Base-by-base conservation (phyloP, 2,888 invertebrate genomes). In the Oxytorus armatus region DNA sequence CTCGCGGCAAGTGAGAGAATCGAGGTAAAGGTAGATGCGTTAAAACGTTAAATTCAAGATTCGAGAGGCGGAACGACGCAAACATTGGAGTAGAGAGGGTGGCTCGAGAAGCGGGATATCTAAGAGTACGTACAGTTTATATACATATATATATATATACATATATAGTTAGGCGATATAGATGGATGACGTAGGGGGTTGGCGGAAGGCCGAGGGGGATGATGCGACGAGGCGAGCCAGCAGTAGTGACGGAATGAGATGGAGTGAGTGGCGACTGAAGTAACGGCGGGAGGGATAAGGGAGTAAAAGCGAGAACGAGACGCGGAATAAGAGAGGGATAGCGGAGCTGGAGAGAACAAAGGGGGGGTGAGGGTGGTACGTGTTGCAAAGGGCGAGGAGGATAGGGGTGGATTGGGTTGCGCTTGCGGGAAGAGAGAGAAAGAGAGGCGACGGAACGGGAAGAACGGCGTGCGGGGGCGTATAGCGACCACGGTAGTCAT, bases 401-500 rank as follows among this genome's bases (percentile, higher is more conserved):
- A 79, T 69, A 70, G 55, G 68, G 61, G 72, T 72, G 59, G 75
- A 69, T 65, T 69, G 77, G 73, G 75, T 80, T 79, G 78, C 75
- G 77, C 78, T 78, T 78, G 81, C 70, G 66, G 51, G 70, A 42
- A 73, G 65, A 53, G 63, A 66, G 14, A 21, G 25, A 55, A 53
- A 18, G 81, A 76, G 77, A 70, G 77, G 66, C 74, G 81, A 84
- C 77, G 78, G 79, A 82, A 83, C 74, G 78, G 76, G 82, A 74
- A 81, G 74, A 77, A 70, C 74, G 66, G 81, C 73, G 70, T 81
- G 88, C 85, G 89, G 88, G 90, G 89, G 90, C 90, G 90, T 90
- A 89, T 86, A 89, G 89, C 86, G 87, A 86, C 61, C 47, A 70
- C 85, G 87, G 90, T 91, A 90, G 86, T 90, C 91, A 90, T 91